Evolutionary conservation across 2,113 vertebrate genomes (phyloP), one percentile per base, ranked within the genome.

Genomic region (Callipepla squamata): DNA sequence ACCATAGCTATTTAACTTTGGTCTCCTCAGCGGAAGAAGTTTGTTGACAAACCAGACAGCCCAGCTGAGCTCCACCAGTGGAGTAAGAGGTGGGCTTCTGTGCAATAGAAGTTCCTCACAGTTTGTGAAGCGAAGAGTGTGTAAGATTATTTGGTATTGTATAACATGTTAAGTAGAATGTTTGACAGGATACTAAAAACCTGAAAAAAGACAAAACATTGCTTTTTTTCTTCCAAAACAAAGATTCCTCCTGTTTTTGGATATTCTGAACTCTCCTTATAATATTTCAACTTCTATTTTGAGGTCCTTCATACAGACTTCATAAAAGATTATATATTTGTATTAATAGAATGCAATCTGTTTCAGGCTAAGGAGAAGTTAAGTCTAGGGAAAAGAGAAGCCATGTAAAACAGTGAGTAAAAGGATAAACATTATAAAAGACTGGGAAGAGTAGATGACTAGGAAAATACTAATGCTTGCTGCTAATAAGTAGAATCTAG

Each of bases 121-220:
- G 72, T 91, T 87, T 79, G 8, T 65, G 67, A 17, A 48, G 47
- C 22, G 23, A 23, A 6, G 32, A 86, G 44, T 68, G 32, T 22
- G 11, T 53, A 81, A 51, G 25, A 30, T 92, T 81, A 38, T 89
- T 87, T 95, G 78, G 14, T 48, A 79, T 58, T 44, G 12, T 81
- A 34, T 61, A 73, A 80, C n/a, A 30, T 88, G 30, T 32, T 79
- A 34, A 78, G 25, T 9, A 86, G 38, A 69, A 38, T 1, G 0
- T 80, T 80, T 91, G 50, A 59, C 32, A 78, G 51, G 34, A 21
- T 59, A 58, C 11, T 4, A 1, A 25, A 58, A 86, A 67, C 42
- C 87, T 89, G 34, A 44, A 84, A 59, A 57, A 45, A 18, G 45
- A 45, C 45, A 45, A 45, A 45, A 19, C 48, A 19, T 87, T 82